Base-by-base conservation (phyloP, 2,888 invertebrate genomes). In the Watsonalla cultraria region DNA sequence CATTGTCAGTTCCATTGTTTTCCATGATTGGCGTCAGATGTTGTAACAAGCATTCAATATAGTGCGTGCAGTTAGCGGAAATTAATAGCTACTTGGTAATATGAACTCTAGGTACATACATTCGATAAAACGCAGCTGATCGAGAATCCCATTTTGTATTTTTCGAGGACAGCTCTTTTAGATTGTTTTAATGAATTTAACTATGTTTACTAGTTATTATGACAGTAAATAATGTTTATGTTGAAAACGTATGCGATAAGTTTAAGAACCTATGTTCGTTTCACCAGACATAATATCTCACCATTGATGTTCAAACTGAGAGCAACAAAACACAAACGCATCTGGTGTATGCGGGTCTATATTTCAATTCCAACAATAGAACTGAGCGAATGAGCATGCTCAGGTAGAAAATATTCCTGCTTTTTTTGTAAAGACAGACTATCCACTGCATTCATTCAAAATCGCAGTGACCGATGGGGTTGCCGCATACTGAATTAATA, bases 1-100 rank as follows among this genome's bases (percentile, higher is more conserved):
- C 78, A 81, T 81, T 84, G 82, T 84, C 72, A 70, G 58, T 58
- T 62, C 73, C 69, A 81, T 82, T 81, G 82, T 83, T 78, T 66
- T 69, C 63, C 70, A 62, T 60, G 64, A 74, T 74, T 65, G 65
- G 76, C 62, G 59, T 82, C 76, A 68, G 54, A 70, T 82, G 79
- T 75, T 77, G 66, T 68, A 74, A 66, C 74, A 68, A 68, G 62
- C 65, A 71, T 71, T 67, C 60, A 66, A 59, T 63, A 61, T 57
- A 59, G 52, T 46, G 63, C 60, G 55, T 62, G 57, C 52, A 51
- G 33, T 46, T 47, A 46, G 35, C 46, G 46, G 37, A 53, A 48
- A 46, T 42, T 54, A 53, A 58, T 50, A 60, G 48, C 50, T 54
- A 39, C 9, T 37, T 9, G 37, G 13, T 13, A 6, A 33, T 37